A percentile compares a stretch with the other conserved stretches of the same genome.
These are phyloP conservation scores for Dryobota labecula DNA, from an alignment of 2,888 invertebrate genomes.

Conservation along the genomic window DNA sequence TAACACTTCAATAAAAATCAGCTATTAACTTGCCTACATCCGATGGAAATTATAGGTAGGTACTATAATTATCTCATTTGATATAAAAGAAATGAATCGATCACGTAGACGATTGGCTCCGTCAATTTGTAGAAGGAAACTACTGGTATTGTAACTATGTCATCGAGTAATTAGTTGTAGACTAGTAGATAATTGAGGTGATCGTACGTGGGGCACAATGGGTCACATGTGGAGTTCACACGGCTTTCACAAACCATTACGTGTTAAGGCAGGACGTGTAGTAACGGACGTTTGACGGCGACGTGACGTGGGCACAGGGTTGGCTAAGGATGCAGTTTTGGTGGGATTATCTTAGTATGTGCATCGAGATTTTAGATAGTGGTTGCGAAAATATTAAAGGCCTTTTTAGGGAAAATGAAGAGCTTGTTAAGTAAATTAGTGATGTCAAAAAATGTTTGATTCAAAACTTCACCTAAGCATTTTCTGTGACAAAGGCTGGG, in stretches of 20 bases:
- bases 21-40: slow-evolving; percentile 30
- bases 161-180: slow-evolving; percentile 78
- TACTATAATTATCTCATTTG: slow-evolving; percentile 50
- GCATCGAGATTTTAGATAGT: slow-evolving; percentile 37
- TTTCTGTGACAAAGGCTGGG: background rate
- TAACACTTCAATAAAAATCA: slow-evolving; percentile 42
- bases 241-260: slow-evolving; percentile 86
- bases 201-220: slow-evolving; percentile 82
- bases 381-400: background rate
- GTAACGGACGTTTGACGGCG: slow-evolving; percentile 67
- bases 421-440: slow-evolving; percentile 13
- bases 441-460: background rate
- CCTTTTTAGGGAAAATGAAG: background rate
- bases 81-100: slow-evolving; percentile 44
- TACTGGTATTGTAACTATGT: slow-evolving; percentile 70
- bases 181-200: slow-evolving; percentile 75
- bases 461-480: background rate
- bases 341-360: slow-evolving; percentile 21
- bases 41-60: slow-evolving; percentile 25
- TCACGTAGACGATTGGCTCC: background rate
- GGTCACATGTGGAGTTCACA: slow-evolving; percentile 81
- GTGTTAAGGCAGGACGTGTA: slow-evolving; percentile 78
- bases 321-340: slow-evolving; percentile 49
- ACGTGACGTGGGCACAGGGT: slow-evolving; percentile 66
- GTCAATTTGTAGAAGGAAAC: slow-evolving; percentile 26